phyloP scores from a whole-genome alignment of 2,797 vertebrate genomes.

The Schizothorax lantsangensis region DNA sequence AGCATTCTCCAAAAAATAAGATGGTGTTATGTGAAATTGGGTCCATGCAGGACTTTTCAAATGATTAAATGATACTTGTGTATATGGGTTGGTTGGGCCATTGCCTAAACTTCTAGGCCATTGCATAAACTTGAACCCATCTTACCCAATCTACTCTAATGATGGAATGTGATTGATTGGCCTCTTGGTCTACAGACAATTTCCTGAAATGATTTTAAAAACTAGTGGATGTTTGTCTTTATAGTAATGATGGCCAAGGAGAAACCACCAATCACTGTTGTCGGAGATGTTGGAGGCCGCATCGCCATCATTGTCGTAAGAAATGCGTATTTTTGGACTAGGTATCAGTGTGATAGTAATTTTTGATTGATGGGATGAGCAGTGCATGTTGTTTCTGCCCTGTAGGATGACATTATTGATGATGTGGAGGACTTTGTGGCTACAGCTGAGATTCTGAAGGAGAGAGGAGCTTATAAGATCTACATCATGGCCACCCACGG shows the following conservation, averaged over 20 bases:
- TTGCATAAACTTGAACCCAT: constrained; percentile 70
- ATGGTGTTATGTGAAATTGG: background rate
- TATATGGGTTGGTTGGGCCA: background rate
- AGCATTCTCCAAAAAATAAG: constrained; percentile 12
- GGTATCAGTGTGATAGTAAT: background rate
- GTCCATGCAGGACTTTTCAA: constrained; percentile 5
- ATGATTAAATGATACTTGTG: background rate
- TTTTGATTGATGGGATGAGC: background rate
- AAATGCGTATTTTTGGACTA: background rate
- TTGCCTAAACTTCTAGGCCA: background rate
- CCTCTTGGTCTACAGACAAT: background rate
- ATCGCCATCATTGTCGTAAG: constrained; percentile 98
- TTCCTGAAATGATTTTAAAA: background rate
- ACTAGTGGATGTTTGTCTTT: constrained; percentile 49
- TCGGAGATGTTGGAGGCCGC: constrained; percentile 96
- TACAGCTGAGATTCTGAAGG: constrained; percentile 96
- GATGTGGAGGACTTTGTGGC: constrained; percentile 97
- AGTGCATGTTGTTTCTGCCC: background rate
- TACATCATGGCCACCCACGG: constrained; percentile 99
- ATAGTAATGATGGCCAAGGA: constrained; percentile 99
- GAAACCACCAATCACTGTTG: constrained; percentile 96
- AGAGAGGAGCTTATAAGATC: constrained; percentile 98
- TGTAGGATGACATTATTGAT: constrained; percentile 96
- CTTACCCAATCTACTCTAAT: constrained; percentile 79
- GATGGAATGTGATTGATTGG: constrained; percentile 49